Base-by-base conservation (phyloP, 2,113 vertebrate species). In the Daphoenositta chrysoptera region DNA sequence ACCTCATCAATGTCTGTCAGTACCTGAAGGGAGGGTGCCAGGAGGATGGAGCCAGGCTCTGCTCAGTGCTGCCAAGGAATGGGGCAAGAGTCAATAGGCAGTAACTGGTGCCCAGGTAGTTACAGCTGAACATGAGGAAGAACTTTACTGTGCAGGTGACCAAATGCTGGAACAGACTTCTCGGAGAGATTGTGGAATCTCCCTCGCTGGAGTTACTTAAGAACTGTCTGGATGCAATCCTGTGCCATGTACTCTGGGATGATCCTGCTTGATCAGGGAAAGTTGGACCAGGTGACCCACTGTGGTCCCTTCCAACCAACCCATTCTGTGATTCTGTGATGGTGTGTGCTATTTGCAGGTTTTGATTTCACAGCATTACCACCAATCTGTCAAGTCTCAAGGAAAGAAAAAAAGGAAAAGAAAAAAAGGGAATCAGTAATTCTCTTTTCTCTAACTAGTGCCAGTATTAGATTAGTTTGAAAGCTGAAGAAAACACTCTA, bases 151-250 rank as follows among this genome's bases (percentile, higher is more conserved):
- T 65, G 27, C 10, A 16, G 22, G 31, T 72, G 57, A 37, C 42
- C 11, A 7, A 9, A 16, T 4, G 7, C 72, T 65, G 44, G 31
- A 72, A 27, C 7, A 23, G 18, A 2, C 9, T 20, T 2, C 15
- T 31, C 51, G 45, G 77, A 51, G 69, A n/a, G 7, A 19, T 3
- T 58, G 6, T 66, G 45, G 23, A n/a, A 7, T 24, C 11, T 51
- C 51, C 37, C 33, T 39, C 0, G 0, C 12, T 81, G 68, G 10
- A 73, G 33, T 6, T 33, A 57, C 7, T 58, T 3, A 15, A 33
- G 68, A 31, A 42, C 1, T 10, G 4, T 50, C 58, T 51, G 51
- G 44, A 37, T 31, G 7, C 37, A 24, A 8, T 35, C 18, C 68
- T 51, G 27, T 44, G 11, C 17, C 37, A 6, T 13, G 17, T 57